Conservation (phyloP, 2,888 invertebrate species). For the Heliconius charithonia region DNA sequence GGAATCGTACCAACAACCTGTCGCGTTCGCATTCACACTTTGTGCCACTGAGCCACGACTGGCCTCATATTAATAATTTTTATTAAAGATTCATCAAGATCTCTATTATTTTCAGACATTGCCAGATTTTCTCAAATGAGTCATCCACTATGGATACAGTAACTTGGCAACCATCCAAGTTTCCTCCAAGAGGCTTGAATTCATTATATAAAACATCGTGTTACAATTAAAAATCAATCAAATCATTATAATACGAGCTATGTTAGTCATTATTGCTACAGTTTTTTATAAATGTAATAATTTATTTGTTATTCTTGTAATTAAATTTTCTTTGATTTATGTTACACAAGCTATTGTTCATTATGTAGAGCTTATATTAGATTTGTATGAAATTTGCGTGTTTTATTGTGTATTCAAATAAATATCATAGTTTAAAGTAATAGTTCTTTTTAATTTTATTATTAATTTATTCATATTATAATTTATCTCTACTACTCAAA, state of each 20-base stretch:
- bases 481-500: not conserved
- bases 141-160: conserved; percentile 23
- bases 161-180: conserved; percentile 12
- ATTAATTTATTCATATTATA: not conserved
- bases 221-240: conserved; percentile 28
- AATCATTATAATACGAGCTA: conserved; percentile 32
- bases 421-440: not conserved
- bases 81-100: too few species aligned
- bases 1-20: too few species aligned
- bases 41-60: too few species aligned
- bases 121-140: not conserved
- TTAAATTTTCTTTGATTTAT: conserved; percentile 28
- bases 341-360: conserved; percentile 25
- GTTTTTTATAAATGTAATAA: conserved; percentile 25
- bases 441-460: too few species aligned
- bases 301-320: conserved; percentile 27
- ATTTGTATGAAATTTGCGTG: not conserved
- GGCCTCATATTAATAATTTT: too few species aligned
- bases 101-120: not conserved
- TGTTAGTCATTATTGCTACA: conserved; percentile 23
- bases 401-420: not conserved
- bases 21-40: too few species aligned
- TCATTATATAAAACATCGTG: conserved; percentile 28
- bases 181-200: conserved; percentile 15
- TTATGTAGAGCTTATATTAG: not conserved